Evolutionary conservation across 2,113 vertebrate species (phyloP).

Genomic region (rat (Rattus norvegicus)): DNA sequence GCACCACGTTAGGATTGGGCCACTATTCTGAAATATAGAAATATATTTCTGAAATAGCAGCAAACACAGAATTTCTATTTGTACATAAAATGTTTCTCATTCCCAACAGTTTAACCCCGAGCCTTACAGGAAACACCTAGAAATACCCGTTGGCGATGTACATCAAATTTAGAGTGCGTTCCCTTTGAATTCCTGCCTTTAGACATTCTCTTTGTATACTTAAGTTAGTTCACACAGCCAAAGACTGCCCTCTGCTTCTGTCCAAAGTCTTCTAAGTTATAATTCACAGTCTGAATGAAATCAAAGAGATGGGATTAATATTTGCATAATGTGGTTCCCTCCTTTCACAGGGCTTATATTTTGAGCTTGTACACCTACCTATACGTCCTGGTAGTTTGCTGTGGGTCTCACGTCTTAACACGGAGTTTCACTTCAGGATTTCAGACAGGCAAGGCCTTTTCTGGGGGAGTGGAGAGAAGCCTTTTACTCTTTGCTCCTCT

Average conservation of each 20-base stretch:
- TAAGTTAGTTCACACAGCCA: neutral
- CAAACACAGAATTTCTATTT: neutral
- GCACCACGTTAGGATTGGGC: neutral
- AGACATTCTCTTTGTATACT: neutral
- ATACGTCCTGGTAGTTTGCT: constrained; percentile 62
- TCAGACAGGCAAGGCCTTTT: constrained; percentile 60
- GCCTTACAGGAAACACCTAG: neutral
- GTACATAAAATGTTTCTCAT: neutral
- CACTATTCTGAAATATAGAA: no score
- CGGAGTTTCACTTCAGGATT: constrained; percentile 67
- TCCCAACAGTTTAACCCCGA: neutral
- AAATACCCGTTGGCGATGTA: neutral
- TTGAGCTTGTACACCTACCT: constrained; percentile 60
- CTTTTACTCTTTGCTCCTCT: constrained; percentile 60
- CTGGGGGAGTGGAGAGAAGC: neutral
- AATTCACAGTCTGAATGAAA: constrained; percentile 53
- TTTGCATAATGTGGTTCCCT: neutral
- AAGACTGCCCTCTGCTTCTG: neutral
- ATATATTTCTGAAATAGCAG: neutral
- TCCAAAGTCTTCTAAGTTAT: neutral
- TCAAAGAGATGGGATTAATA: neutral
- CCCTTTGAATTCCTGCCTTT: neutral
- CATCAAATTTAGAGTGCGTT: neutral
- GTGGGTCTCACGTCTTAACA: constrained; percentile 64
- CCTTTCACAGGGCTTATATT: neutral